Evolutionary conservation across 2,888 invertebrate genomes (phyloP).

Genomic region (Pachydiplax longipennis): DNA sequence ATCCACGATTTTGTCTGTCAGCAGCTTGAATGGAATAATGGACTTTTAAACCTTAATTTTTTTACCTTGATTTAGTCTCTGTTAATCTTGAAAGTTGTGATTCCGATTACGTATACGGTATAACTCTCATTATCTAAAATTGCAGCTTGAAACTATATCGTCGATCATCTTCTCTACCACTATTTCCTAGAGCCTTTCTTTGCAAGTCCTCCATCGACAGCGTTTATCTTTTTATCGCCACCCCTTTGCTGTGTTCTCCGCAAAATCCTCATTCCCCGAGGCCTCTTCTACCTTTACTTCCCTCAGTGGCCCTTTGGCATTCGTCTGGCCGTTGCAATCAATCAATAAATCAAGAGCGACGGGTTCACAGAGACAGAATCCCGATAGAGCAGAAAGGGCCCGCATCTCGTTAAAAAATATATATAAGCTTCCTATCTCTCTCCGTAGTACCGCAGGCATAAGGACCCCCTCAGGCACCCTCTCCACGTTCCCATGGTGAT

Average conservation of each 20-base stretch:
- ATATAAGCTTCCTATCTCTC: not conserved
- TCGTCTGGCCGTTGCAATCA: not conserved
- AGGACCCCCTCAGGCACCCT: not conserved
- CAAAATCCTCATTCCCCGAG: not conserved
- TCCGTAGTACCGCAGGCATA: not conserved
- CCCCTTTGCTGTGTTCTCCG: not conserved
- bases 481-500: not conserved
- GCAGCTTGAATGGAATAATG: too few relatives aligned
- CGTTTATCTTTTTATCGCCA: not conserved
- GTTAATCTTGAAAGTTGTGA: too few relatives aligned
- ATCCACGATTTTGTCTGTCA: too few relatives aligned
- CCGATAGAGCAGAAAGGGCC: not conserved
- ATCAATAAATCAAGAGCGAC: not conserved
- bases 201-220: not conserved
- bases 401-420: not conserved
- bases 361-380: not conserved
- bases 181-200: not conserved
- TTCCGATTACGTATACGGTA: too few relatives aligned
- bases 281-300: not conserved
- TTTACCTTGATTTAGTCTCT: too few relatives aligned
- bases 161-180: too few relatives aligned
- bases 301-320: not conserved
- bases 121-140: too few relatives aligned
- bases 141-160: too few relatives aligned
- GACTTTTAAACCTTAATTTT: too few relatives aligned